Percentiles rank a stretch among this genome's conserved stretches.
Evolutionary conservation across 2,888 invertebrate species (phyloP).

Genomic region (Lissonota sp.): DNA sequence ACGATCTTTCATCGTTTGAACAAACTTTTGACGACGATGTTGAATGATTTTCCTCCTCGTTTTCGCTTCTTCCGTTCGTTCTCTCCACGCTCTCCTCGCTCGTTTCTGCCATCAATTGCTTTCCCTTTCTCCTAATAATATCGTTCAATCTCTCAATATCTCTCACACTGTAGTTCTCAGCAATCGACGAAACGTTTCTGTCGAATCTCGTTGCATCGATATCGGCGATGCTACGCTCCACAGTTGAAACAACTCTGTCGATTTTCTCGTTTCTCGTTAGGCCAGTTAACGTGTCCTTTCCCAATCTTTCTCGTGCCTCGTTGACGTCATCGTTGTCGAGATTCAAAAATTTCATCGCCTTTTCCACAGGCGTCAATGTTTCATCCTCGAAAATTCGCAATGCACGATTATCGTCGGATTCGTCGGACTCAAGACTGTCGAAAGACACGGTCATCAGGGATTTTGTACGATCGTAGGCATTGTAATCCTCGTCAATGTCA

Average conservation of each 20-base stretch:
- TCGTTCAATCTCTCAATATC: not conserved
- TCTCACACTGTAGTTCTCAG: not conserved
- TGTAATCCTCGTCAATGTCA: slow-evolving; percentile 33
- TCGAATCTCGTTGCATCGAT: slow-evolving; percentile 1
- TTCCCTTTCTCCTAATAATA: not conserved
- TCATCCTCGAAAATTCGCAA: slow-evolving; percentile 56
- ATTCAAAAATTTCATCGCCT: slow-evolving; percentile 71
- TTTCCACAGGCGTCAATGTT: slow-evolving; percentile 68
- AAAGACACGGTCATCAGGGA: slow-evolving; percentile 68
- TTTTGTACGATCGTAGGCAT: slow-evolving; percentile 47
- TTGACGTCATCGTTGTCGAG: slow-evolving; percentile 69
- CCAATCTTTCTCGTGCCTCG: slow-evolving; percentile 41
- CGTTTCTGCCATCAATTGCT: not conserved
- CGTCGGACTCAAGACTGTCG: slow-evolving; percentile 65
- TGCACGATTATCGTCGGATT: slow-evolving; percentile 53
- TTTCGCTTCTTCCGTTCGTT: not conserved
- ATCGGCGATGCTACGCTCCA: slow-evolving; percentile 19
- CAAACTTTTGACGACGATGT: not conserved
- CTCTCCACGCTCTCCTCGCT: not conserved
- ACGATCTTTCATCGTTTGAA: slow-evolving; percentile 11
- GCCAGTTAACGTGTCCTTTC: slow-evolving; percentile 23
- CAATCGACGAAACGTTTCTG: slow-evolving; percentile 23
- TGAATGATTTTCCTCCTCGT: not conserved
- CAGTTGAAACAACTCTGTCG: slow-evolving; percentile 8
- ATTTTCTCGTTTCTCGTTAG: slow-evolving; percentile 11